These are phyloP conservation scores for Eupithecia abbreviata DNA, from an alignment of 2,888 invertebrate species.

Conservation along the genomic window DNA sequence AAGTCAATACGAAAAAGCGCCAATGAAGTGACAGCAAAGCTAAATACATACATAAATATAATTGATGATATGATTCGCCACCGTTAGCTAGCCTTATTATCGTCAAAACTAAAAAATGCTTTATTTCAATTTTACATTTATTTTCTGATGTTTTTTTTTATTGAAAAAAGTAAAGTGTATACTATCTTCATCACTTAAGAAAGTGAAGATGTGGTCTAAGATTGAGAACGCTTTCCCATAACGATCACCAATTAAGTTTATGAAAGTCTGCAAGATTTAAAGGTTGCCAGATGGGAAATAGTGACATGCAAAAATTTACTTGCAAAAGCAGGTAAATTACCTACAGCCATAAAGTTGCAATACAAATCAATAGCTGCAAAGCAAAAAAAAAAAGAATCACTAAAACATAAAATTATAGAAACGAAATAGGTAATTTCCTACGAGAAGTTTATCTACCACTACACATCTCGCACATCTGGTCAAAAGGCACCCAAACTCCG, in stretches of 20 bases:
- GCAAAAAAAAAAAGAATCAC: not conserved
- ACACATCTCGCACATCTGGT: slow-evolving; percentile 17
- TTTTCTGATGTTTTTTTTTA: no score
- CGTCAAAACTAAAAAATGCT: no score
- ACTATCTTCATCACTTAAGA: no score
- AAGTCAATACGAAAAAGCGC: not conserved
- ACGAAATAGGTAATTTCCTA: not conserved
- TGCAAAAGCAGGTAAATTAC: not conserved
- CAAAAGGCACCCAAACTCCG: not conserved
- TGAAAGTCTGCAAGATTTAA: not conserved
- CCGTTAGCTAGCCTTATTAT: not conserved
- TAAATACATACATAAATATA: not conserved
- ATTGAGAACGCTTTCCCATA: not conserved
- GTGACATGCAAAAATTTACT: not conserved
- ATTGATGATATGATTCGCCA: not conserved
- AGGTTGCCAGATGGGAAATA: not conserved
- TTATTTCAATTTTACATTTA: no score
- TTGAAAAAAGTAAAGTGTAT: no score
- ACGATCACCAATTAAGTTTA: no score
- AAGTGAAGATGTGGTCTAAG: no score
- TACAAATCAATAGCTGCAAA: not conserved
- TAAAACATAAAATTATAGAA: not conserved
- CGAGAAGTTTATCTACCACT: not conserved
- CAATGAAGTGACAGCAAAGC: not conserved
- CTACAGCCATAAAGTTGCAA: not conserved